Percentiles rank a stretch among this genome's conserved stretches.
Conservation (phyloP, 2,797 vertebrate species). For the Crenuchus spilurus region DNA sequence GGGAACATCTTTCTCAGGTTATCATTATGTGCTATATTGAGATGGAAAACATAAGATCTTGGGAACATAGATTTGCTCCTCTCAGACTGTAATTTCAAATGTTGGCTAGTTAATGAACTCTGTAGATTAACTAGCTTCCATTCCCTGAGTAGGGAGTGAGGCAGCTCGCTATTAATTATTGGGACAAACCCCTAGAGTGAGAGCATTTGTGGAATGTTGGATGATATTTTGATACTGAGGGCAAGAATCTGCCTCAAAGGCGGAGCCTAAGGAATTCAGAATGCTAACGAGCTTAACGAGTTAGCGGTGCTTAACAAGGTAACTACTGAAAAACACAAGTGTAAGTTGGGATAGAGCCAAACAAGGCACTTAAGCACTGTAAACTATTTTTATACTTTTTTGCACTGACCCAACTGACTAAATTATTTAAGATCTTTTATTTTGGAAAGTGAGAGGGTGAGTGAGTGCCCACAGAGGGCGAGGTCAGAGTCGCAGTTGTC, state of each 20-base stretch:
- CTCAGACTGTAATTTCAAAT: no score
- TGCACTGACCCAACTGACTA: background rate
- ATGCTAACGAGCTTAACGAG: constrained; percentile 1
- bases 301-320: background rate
- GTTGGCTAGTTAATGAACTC: no score
- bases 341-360: no score
- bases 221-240: constrained; percentile 35
- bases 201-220: constrained; percentile 33
- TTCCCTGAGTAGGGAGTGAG: background rate
- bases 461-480: constrained; percentile 29
- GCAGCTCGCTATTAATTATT: background rate
- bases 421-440: background rate
- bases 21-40: no score
- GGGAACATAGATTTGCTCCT: no score
- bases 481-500: constrained; percentile 55
- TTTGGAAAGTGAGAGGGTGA: constrained; percentile 50
- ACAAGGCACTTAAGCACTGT: no score
- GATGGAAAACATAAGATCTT: no score
- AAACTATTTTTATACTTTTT: background rate
- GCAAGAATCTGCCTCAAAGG: constrained; percentile 27
- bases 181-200: background rate
- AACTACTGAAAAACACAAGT: background rate
- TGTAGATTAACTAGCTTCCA: no score
- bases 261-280: background rate
- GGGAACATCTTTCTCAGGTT: no score